Percentiles rank a stretch among this genome's conserved stretches.
Evolutionary conservation across 2,797 vertebrate species (phyloP).

Genomic region (Sternotherus odoratus): DNA sequence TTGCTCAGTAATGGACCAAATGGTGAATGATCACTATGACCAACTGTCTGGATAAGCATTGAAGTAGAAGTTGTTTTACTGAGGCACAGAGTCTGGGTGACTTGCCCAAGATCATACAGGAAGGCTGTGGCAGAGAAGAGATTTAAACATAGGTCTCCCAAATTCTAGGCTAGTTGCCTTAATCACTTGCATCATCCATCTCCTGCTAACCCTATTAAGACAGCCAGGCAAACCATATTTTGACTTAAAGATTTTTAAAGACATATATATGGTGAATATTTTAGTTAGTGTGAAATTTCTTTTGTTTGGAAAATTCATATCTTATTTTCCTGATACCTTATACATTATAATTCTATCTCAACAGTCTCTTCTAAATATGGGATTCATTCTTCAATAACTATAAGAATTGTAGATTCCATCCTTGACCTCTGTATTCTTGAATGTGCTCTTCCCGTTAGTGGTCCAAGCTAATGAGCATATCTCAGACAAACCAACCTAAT

Average conservation of each 20-base stretch:
- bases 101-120: not conserved
- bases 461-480: not conserved
- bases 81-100: not conserved
- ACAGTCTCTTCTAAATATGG: not conserved
- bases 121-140: not conserved
- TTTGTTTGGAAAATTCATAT: not conserved
- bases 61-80: not conserved
- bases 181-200: not conserved
- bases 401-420: not conserved
- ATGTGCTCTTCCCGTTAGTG: not conserved
- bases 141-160: rapidly evolving
- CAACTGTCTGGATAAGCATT: no score
- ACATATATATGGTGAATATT: not conserved
- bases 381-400: not conserved
- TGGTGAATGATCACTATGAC: no score
- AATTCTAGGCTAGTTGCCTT: rapidly evolving
- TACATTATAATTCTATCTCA: not conserved
- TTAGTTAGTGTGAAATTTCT: not conserved
- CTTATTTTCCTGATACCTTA: not conserved
- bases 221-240: not conserved
- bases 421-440: constrained; percentile 5
- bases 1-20: no score
- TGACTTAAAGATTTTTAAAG: not conserved
- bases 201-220: not conserved
- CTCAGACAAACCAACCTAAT: not conserved